Evolutionary conservation across 2,113 vertebrate genomes (phyloP), one percentile per base, ranked within the genome.

Genomic region (Azemiops feae): DNA sequence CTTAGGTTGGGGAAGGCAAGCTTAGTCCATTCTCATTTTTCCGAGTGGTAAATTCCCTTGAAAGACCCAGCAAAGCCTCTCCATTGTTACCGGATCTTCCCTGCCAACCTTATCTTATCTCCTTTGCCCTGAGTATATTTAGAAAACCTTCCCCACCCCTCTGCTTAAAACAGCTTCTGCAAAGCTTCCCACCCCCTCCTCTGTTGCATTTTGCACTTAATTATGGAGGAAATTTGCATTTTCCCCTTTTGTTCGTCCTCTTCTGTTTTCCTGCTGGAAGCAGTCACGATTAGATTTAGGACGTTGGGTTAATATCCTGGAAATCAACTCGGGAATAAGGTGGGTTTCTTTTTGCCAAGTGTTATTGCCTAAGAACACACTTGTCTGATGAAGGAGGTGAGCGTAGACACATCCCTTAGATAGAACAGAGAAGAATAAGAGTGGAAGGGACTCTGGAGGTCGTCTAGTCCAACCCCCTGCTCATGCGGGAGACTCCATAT

Each of bases 141-240:
- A 93, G 85, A 88, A 45, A n/a, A 25, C 2, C 22, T 39, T 30
- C 45, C 52, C 20, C 85, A 22, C 1, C 85, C 4, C 0, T 5
- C 3, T 5, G 11, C 74, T 64, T 11, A 52, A 27, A 43, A 27
- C 20, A 4, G 45, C 27, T 74, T 55, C 81, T 18, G 9, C 60
- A 34, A 4, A 25, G 89, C 85, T 50, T 43, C 23, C 92, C 74
- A 22, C 88, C 47, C 47, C 1, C 92, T 90, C 81, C 89, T 85
- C 45, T 11, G 64, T 50, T 30, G n/a, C 10, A 20, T 89, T 10
- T 43, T 45, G 18, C 2, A 16, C 50, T 85, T 88, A 91, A 88
- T 93, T 91, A 88, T 1, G 53, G 47, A 25, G 86, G 52, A 74
- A 5, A 57, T 91, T 81, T 93, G 85, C 89, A 93, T 93, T 81